Percentiles rank a stretch among this genome's conserved stretches.
Evolutionary conservation across 2,888 invertebrate species (phyloP).

Genomic region (Luperina testacea): DNA sequence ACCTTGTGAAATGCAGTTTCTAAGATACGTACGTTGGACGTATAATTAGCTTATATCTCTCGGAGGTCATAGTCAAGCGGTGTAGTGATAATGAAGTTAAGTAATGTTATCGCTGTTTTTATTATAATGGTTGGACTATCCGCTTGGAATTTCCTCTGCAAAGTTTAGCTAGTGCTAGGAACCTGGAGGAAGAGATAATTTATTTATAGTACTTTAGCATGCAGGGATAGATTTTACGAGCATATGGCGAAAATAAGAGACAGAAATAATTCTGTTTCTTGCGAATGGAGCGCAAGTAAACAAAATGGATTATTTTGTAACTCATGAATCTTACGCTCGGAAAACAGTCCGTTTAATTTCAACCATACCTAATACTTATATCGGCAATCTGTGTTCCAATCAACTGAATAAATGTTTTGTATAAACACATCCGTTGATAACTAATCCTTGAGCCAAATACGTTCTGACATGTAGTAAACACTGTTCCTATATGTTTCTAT

Average conservation of each 20-base stretch:
- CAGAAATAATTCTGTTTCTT: neutral
- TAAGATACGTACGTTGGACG: conserved; percentile 50
- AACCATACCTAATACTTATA: conserved; percentile 38
- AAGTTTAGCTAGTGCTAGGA: conserved; percentile 13
- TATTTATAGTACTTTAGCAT: neutral
- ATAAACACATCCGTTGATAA: conserved; percentile 60
- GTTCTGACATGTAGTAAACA: conserved; percentile 68
- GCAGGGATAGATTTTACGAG: neutral
- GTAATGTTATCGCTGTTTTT: conserved; percentile 51
- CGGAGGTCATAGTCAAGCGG: conserved; percentile 46
- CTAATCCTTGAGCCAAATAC: conserved; percentile 73
- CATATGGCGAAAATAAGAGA: conserved; percentile 1
- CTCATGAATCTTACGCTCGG: conserved; percentile 26
- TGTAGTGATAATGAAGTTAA: conserved; percentile 48
- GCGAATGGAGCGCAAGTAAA: neutral
- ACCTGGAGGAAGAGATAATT: neutral
- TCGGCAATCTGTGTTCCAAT: conserved; percentile 46
- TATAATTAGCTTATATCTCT: conserved; percentile 56
- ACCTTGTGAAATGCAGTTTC: conserved; percentile 61
- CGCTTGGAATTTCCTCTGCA: neutral
- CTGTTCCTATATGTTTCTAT: conserved; percentile 66
- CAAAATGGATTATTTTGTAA: conserved; percentile 18
- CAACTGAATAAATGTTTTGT: conserved; percentile 63
- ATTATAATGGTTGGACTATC: conserved; percentile 36
- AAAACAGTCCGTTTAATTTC: conserved; percentile 26